phyloP scores from a whole-genome alignment of 2,888 invertebrate genomes.

The Apantesis nais region DNA sequence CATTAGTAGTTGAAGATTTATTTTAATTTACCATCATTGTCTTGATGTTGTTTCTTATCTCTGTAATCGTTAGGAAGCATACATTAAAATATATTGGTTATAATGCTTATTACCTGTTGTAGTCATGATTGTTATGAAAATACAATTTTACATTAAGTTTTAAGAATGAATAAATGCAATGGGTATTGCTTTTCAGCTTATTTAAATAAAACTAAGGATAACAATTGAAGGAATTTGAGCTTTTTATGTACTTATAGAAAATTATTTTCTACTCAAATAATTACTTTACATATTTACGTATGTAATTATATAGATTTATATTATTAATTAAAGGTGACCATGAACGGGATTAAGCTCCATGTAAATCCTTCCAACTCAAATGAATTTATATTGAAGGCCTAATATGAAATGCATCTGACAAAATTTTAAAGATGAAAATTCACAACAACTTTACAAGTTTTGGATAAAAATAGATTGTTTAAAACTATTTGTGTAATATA shows the following conservation, averaged over 20 bases:
- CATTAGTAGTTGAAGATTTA: not conserved
- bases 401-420: not conserved
- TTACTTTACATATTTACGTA: not conserved
- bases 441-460: not conserved
- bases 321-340: not conserved
- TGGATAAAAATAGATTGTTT: not conserved
- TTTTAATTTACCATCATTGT: slow-evolving; percentile 22
- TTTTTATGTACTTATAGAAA: not conserved
- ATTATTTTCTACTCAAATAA: slow-evolving; percentile 1
- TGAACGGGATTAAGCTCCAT: not conserved
- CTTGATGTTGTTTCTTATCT: slow-evolving; percentile 32
- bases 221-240: not conserved
- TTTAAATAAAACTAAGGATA: too few species aligned
- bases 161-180: not conserved
- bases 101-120: slow-evolving; percentile 27
- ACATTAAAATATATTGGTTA: slow-evolving; percentile 48
- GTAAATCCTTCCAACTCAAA: not conserved
- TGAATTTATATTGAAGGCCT: not conserved
- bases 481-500: not conserved
- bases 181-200: not conserved
- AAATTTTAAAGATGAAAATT: not conserved
- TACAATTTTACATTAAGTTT: not conserved
- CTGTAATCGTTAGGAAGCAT: slow-evolving; percentile 39
- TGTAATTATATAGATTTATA: not conserved
- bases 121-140: slow-evolving; percentile 23